Base-by-base conservation (phyloP, 2,113 vertebrate genomes). In the Pithys albifrons region DNA sequence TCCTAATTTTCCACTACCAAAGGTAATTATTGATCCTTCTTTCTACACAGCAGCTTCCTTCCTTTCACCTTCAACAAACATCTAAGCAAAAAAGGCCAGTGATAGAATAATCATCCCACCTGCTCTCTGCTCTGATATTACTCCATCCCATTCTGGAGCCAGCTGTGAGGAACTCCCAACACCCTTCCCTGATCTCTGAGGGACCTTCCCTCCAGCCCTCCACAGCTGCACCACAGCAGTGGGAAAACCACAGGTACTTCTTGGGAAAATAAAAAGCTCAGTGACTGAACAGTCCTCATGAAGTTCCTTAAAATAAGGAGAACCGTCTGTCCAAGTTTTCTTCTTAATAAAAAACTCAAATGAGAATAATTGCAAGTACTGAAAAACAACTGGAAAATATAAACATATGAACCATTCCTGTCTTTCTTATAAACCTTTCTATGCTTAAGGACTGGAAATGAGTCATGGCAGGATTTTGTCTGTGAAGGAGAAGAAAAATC, bases 1-100 rank as follows among this genome's bases (percentile, higher is more conserved):
- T 98, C 98, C 97, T 98, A 89, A 89, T 95, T 97, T 97, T 96
- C 98, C 97, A 98, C 94, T 82, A 49, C 64, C 65, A 41, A 80
- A 74, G n/a, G 17, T 57, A 87, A 92, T 69, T 61, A 71, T 49
- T 0, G 0, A 74, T 65, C 0, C 0, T n/a, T 83, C 76, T 46
- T 90, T 80, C 78, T 37, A 61, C 73, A 58, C 17, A 71, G 59
- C 67, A 84, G 41, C n/a, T 84, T 91, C 76, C 70, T 79, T 64
- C 61, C 83, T 72, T 58, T 69, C 45, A 64, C 52, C 55, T 77
- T 91, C 85, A 77, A 46, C 55, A 85, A 73, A 35, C 7, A 81
- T 18, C 46, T 55, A 70, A 37, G 49, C 37, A 83, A 94, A 85
- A 93, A 51, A 81, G 25, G 33, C 19, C 78, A 57, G 33, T 8